Base-by-base conservation (phyloP, 1,140 invertebrate genomes). In the Ruditapes philippinarum region DNA sequence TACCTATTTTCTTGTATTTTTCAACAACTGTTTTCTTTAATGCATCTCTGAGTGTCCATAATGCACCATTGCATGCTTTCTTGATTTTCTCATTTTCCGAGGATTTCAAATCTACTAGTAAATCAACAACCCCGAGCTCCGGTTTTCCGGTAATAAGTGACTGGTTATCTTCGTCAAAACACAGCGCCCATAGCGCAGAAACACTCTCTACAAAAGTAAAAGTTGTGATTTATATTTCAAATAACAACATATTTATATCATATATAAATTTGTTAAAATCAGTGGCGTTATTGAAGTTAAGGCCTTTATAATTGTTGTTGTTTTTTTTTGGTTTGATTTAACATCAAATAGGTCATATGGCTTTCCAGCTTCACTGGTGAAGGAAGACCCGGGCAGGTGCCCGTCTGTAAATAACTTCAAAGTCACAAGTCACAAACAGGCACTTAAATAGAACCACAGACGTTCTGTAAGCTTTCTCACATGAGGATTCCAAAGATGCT, bases 131-230 rank as follows among this genome's bases (percentile, higher is more conserved):
- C 0, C 91, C 73, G n/a, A 91, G 78, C 0, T 85, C 82, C 7
- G 88, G 78, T 45, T 91, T 82, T 17, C 78, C 73, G 25, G 89
- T 38, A 28, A 93, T 91, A 31, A 87, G 80, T n/a, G 74, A 36
- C 60, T 88, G 89, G 89, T 92, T 92, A 9, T 88, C 65, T 31
- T 91, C 76, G 78, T 93, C 89, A 84, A 93, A 93, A 51, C 89
- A 88, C 33, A 93, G 73, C 0, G 88, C 86, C 92, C 92, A 93
- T 17, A 92, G 17, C 19, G 88, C 76, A 65, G 87, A 40, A 31
- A 90, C 65, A 62, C 83, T 79, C 45, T 89, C 83, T 88, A 51
- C 9, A 82, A 82, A 45, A 65, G 38, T 31, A 65, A 1, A 31
- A 65, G 5, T 19, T 36, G 31, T 28, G 12, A 7, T 14, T 7